Evolutionary conservation across 92 coral and sea anemone species (phyloP).

Genomic region (Siderastrea radians): DNA sequence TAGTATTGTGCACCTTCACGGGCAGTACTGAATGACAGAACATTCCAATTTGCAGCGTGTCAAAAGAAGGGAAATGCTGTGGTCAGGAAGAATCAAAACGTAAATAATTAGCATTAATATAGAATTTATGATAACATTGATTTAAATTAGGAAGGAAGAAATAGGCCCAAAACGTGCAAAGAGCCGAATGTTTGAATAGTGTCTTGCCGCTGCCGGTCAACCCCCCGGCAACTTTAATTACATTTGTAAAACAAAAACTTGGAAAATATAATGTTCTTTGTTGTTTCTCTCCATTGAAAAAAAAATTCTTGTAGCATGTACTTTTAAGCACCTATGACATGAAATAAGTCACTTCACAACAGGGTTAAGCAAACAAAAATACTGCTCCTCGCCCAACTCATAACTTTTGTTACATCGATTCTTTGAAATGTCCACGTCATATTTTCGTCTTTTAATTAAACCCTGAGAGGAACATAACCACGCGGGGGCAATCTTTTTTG

Average conservation of each 20-base stretch:
- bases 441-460: neutral
- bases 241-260: neutral
- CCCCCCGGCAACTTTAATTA: conserved; percentile 20
- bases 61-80: neutral
- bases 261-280: neutral
- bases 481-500: neutral
- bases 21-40: neutral
- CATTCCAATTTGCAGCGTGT: neutral
- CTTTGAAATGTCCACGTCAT: neutral
- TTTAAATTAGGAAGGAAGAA: conserved; percentile 29
- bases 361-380: neutral
- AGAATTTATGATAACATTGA: conserved; percentile 20
- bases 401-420: neutral
- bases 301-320: neutral
- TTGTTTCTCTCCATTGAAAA: neutral
- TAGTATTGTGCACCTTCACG: neutral
- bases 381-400: neutral
- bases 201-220: neutral
- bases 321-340: too few relatives aligned
- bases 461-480: neutral
- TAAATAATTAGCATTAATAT: conserved; percentile 4
- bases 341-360: too few relatives aligned
- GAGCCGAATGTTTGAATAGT: conserved; percentile 40
- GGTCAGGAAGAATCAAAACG: conserved; percentile 10
- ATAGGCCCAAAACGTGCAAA: conserved; percentile 13